These are phyloP conservation scores for Rhynchonycteris naso DNA, from an alignment of 2,797 vertebrate species.

Conservation along the genomic window DNA sequence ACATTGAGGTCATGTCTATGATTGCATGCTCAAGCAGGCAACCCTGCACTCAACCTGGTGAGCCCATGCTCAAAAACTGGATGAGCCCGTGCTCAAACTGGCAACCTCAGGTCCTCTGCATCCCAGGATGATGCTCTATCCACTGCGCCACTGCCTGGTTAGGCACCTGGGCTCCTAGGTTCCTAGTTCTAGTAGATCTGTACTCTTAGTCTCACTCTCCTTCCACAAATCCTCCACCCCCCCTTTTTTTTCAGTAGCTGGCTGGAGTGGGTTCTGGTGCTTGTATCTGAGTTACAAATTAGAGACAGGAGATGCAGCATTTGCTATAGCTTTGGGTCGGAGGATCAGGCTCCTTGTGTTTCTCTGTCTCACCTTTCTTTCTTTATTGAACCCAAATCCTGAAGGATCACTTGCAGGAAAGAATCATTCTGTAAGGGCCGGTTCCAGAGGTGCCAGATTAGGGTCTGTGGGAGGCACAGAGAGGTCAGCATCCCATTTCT, in stretches of 20 bases:
- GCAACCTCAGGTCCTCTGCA: too few species aligned
- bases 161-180: neutral
- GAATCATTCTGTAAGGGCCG: constrained; percentile 60
- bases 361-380: constrained; percentile 71
- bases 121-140: too few species aligned
- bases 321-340: neutral
- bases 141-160: too few species aligned
- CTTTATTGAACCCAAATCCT: constrained; percentile 39
- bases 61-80: too few species aligned
- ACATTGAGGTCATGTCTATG: too few species aligned
- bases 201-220: neutral
- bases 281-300: neutral
- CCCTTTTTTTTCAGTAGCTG: neutral
- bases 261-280: neutral
- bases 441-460: constrained; percentile 77
- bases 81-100: too few species aligned
- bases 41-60: too few species aligned
- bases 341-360: neutral
- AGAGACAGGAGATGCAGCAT: neutral
- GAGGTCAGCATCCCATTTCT: neutral
- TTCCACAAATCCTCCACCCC: neutral
- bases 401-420: constrained; percentile 69
- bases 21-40: too few species aligned
- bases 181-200: neutral
- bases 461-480: constrained; percentile 63